These are phyloP conservation scores for Choreutis nemorana DNA, from an alignment of 2,888 invertebrate species.

Conservation along the genomic window DNA sequence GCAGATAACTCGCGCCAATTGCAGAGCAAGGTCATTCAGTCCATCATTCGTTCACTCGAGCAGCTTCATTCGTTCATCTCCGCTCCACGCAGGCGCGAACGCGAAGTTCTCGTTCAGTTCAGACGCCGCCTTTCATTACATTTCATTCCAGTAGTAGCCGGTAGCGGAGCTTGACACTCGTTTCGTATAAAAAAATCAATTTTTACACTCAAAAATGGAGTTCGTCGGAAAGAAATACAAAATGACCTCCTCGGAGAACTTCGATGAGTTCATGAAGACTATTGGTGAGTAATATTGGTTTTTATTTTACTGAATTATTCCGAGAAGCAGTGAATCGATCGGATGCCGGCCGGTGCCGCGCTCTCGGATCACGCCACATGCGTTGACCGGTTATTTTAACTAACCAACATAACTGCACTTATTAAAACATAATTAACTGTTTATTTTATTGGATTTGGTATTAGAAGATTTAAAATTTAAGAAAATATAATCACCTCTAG, in stretches of 20 bases:
- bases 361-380: constrained; percentile 12
- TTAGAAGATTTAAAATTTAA: too few relatives aligned
- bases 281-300: constrained; percentile 73
- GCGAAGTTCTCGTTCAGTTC: background rate
- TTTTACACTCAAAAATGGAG: constrained; percentile 40
- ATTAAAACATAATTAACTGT: too few relatives aligned
- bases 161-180: constrained; percentile 19
- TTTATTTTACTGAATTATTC: constrained; percentile 16
- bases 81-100: constrained; percentile 6
- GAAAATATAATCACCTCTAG: too few relatives aligned
- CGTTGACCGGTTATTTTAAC: too few relatives aligned
- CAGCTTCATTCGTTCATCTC: constrained; percentile 17
- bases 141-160: constrained; percentile 42
- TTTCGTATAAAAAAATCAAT: constrained; percentile 8
- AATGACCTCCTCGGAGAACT: constrained; percentile 80
- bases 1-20: constrained; percentile 8
- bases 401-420: too few relatives aligned
- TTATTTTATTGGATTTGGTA: constrained; percentile 4
- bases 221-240: constrained; percentile 81
- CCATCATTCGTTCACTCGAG: constrained; percentile 17
- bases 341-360: constrained; percentile 34
- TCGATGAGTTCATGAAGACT: constrained; percentile 90
- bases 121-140: constrained; percentile 3
- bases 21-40: constrained; percentile 11
- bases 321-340: constrained; percentile 13